Evolutionary conservation across 2,797 vertebrate species (phyloP), one percentile per base, ranked within the genome.

Genomic region (Danio jaintianensis): DNA sequence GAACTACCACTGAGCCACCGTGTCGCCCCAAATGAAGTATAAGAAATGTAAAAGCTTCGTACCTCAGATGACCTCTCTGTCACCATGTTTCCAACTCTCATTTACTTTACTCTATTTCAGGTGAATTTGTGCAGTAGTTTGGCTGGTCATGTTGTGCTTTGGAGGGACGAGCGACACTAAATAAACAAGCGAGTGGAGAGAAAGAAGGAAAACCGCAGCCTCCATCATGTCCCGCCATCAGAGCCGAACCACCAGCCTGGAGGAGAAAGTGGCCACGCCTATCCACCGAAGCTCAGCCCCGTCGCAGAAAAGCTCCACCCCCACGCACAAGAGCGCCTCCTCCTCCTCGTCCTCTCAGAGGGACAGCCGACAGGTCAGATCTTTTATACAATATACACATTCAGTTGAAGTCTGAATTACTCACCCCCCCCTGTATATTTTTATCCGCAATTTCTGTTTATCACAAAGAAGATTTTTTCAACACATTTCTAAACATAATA

Each of bases 291-390:
- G 74, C 83, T 66, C 93, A 84, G 94, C 94, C 75, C 94, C 95
- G 81, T 93, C 90, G 88, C 94, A 95, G 90, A 98, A 95, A 91
- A 94, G 87, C 47, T 92, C 96, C 85, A 98, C 96, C n/a, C 97
- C 97, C 1, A 96, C 96, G 75, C 97, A 99, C 81, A 97, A 97
- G 95, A 98, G 96, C 91, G 94, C 93, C 89, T 98, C 97, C 18
- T 97, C 96, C 20, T 97, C 97, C 1, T 94, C 95, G 0, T 97
- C 96, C 0, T 98, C 96, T 81, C 98, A 98, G 88, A 95, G 96
- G 59, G 97, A 99, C 85, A 96, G 96, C 89, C 95, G 96, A 83
- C 98, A 98, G 96, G 98, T 98, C 93, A 93, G 94, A 42, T 68
- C 12, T 11, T 50, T 48, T 15, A 42, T 11, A 43, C n/a, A 47